Evolutionary conservation across 2,888 invertebrate species (phyloP), one percentile per base, ranked within the genome.

Genomic region (Mechanitis mazaeus): DNA sequence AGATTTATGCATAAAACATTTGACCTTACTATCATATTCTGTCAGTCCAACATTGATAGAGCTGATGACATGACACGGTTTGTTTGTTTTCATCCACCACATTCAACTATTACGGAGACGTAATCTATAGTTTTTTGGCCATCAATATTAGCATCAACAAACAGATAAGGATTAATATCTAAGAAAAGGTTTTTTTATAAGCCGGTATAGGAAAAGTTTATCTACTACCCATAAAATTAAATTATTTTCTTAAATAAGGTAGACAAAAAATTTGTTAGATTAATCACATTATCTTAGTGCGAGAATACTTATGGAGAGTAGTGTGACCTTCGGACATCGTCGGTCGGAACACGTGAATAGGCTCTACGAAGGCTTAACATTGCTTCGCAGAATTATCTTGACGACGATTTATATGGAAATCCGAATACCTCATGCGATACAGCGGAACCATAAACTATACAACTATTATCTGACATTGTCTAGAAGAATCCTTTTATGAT

Each of bases 1-100:
- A 71, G 69, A 65, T 69, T 75, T 75, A 83, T 84, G 84, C 83
- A 85, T 84, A 82, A 85, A 78, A 79, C 75, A 85, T 84, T 77
- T 77, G 81, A 83, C 82, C 81, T 80, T 76, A 78, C 73, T 50
- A 50, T 50, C 70, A 78, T 75, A 61, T 47, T 55, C 45, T 50
- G 33, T 55, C 75, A 73, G 50, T 2, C 20, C 54, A n/a, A 57
- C 50, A 28, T 58, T 35, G 12, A 11, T 45, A n/a, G 56, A 56
- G 45, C 45, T 45, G 56, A 56, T 56, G 56, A 56, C 31, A 45
- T 45, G 45, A 31, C 20, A 42, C 31, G 4, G 9, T 42, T 42
- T 42, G 42, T 42, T 42, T 42, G 42, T 9, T 42, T 11, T 2
- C 6, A 9, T 42, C 6, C 2, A 9, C 9, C 42, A 42, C 20